Evolutionary conservation across 2,888 invertebrate species (phyloP), one percentile per base, ranked within the genome.

Genomic region (Tineola bisselliella): DNA sequence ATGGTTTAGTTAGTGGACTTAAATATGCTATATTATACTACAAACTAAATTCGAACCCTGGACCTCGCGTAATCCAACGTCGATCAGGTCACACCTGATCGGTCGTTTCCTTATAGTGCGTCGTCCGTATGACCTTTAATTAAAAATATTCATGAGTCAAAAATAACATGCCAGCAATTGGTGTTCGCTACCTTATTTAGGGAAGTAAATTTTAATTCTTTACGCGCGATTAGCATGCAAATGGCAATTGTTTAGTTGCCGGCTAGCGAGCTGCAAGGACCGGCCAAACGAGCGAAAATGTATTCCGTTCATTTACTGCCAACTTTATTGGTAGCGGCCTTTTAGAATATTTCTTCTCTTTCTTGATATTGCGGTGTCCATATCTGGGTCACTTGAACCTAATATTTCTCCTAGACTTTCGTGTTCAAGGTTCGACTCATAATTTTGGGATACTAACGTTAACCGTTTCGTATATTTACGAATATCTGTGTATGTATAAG

Each of bases 231-330:
- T 62, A 59, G 30, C 48, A 62, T 62, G 62, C 61, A 59, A 62
- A 61, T 62, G 38, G 58, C 44, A 57, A 61, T 62, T 62, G 62
- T 60, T 57, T 58, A 59, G 59, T 54, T 59, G 58, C 58, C 61
- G 59, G 31, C 43, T 60, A 17, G 60, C 60, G 59, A 61, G 57
- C 58, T 62, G 62, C 61, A 62, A 62, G 62, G 62, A 62, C 62
- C 59, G 30, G 6, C 30, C 12, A 43, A 62, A 60, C 48, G 19
- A 60, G 60, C 60, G 18, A 25, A 44, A 48, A 60, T 60, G 48
- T 60, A 60, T 60, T 44, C 60, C 31, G 18, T 25, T 44, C 48
- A 48, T 60, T 44, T 48, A 60, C 43, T 30, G 19, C 2, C 18
- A 44, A 59, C 19, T 59, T 59, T 59, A 59, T 59, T 31, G 1